Evolutionary conservation across 2,113 vertebrate species (phyloP), one percentile per base, ranked within the genome.

Genomic region (Thermophis baileyi): DNA sequence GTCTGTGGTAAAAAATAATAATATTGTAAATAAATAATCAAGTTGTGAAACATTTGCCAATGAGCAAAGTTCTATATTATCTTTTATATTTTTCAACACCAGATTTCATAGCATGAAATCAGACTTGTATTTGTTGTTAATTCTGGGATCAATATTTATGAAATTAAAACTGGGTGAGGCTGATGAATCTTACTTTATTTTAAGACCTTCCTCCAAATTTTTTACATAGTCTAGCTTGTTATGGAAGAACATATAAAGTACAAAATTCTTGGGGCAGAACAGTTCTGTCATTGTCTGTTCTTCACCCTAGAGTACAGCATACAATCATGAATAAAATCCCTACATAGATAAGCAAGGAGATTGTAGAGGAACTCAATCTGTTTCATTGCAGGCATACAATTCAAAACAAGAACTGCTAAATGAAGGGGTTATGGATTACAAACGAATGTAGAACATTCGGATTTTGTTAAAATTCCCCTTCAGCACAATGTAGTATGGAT

Each of bases 161-260:
- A 63, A 93, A 69, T 88, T 69, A 74, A 63, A 92, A 90, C 88
- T 30, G 1, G 16, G 57, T 35, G 85, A 93, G 95, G 92, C 51
- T 89, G 54, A 94, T 0, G 0, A 95, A 93, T 96, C 94, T 92
- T 85, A 94, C 94, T 92, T 94, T 95, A 93, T 87, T 96, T 95
- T 94, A 95, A 63, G 91, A 92, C 90, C 60, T 95, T 94, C 92
- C 81, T 92, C 93, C 93, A 35, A 94, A 90, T 87, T 92, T 94
- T 94, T 94, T 81, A 91, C 89, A 93, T 90, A 93, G 94, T 94
- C 57, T 2, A 0, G 0, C 51, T 16, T 1, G 63, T 22, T 24
- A 91, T 9, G 12, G 60, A 2, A 10, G 5, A 54, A 18, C 2
- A 92, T 46, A 89, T 91, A 9, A 95, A 91, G 93, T 94, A 93